Evolutionary conservation across 2,113 vertebrate genomes (phyloP).

Genomic region (Cryptomyrus ogoouensis): DNA sequence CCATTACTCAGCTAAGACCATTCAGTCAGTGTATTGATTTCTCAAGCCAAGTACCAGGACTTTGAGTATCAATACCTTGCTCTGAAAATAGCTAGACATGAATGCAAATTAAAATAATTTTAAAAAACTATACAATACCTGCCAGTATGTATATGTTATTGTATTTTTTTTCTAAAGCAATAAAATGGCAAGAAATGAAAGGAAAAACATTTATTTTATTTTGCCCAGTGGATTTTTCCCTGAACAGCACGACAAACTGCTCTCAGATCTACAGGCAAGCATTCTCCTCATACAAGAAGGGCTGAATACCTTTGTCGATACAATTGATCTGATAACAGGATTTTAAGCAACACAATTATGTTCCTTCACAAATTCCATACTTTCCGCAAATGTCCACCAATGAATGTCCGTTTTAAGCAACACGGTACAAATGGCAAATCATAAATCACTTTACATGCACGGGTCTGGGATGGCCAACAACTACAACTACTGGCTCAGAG

Average conservation of each 20-base stretch:
- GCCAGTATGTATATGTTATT: conserved; percentile 5
- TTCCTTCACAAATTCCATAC: background rate
- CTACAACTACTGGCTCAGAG: background rate
- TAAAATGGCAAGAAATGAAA: conserved; percentile 9
- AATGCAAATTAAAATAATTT: background rate
- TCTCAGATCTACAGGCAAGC: background rate
- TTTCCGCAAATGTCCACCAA: background rate
- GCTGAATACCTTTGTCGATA: background rate
- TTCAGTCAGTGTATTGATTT: background rate
- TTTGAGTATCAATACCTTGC: background rate
- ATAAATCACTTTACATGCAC: background rate
- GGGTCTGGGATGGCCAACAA: background rate
- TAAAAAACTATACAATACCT: conserved; percentile 1
- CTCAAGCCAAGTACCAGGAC: background rate
- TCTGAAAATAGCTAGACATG: background rate
- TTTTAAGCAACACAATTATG: background rate
- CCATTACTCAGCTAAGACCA: background rate
- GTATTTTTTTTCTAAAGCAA: conserved; percentile 16
- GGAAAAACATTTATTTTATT: background rate
- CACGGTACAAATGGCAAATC: background rate
- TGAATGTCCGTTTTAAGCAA: background rate
- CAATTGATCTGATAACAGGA: background rate
- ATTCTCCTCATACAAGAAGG: background rate
- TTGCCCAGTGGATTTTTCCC: background rate
- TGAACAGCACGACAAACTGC: background rate